phyloP scores from a whole-genome alignment of 2,113 vertebrate genomes.

The Mormoops blainvillei region DNA sequence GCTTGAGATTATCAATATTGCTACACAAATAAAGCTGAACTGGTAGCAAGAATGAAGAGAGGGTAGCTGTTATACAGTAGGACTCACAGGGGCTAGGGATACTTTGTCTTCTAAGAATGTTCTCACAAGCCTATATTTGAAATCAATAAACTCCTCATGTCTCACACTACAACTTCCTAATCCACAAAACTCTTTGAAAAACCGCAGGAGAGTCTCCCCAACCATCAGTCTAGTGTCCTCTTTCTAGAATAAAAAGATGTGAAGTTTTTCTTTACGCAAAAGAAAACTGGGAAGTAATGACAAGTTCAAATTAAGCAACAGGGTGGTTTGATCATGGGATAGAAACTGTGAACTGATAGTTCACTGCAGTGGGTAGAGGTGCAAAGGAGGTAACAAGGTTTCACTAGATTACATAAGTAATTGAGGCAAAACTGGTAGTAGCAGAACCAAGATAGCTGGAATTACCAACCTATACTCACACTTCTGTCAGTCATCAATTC shows the following conservation, averaged over 20 bases:
- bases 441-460: background rate
- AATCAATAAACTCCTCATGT: background rate
- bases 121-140: background rate
- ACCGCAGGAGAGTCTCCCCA: background rate
- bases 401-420: background rate
- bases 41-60: background rate
- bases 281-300: background rate
- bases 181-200: background rate
- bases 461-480: background rate
- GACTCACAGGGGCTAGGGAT: background rate
- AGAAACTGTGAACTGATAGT: background rate
- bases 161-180: background rate
- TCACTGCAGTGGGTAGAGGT: background rate
- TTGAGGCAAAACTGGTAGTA: background rate
- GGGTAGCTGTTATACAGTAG: background rate
- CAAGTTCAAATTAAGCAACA: background rate
- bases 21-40: background rate
- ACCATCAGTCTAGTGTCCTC: background rate
- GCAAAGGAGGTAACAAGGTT: background rate
- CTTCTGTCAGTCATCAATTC: background rate
- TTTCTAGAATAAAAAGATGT: background rate
- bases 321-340: background rate
- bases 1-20: background rate
- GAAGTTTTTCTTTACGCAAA: background rate
- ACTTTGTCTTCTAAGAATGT: background rate